Percentiles rank a stretch among this genome's conserved stretches.
phyloP scores from a whole-genome alignment of 2,113 vertebrate species.

The Urocolius indicus region DNA sequence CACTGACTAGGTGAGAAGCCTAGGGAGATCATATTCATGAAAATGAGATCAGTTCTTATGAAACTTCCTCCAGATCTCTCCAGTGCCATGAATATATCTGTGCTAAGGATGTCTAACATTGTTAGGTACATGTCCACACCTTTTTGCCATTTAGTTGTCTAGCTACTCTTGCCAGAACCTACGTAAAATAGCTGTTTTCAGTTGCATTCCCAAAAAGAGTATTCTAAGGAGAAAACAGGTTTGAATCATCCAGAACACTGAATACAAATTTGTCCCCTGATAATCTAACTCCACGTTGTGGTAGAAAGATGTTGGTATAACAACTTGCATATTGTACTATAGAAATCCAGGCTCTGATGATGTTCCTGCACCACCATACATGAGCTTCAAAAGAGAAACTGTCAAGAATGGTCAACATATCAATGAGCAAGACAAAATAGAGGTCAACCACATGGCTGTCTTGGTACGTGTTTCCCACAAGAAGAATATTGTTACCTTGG shows the following conservation, averaged over 20 bases:
- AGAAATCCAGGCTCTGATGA: background rate
- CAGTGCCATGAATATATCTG: background rate
- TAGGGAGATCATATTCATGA: background rate
- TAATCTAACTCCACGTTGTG: background rate
- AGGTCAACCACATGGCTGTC: background rate
- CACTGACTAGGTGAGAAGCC: background rate
- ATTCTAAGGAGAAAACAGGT: background rate
- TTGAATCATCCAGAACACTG: background rate
- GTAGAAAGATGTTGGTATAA: background rate
- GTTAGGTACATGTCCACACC: accelerated
- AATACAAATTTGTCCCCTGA: background rate
- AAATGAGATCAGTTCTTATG: background rate
- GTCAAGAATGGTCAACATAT: background rate
- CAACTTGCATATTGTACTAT: background rate
- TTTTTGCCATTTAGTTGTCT: background rate
- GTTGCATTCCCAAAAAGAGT: background rate
- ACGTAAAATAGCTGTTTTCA: background rate
- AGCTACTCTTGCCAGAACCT: background rate
- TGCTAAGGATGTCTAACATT: background rate
- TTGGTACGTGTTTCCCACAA: background rate
- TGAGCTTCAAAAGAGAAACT: background rate
- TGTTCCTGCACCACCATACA: background rate
- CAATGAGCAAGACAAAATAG: background rate
- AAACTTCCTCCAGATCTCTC: background rate
- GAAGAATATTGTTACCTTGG: background rate